These are phyloP conservation scores for Hylomyscus alleni DNA, from an alignment of 2,797 vertebrate species.

Conservation along the genomic window DNA sequence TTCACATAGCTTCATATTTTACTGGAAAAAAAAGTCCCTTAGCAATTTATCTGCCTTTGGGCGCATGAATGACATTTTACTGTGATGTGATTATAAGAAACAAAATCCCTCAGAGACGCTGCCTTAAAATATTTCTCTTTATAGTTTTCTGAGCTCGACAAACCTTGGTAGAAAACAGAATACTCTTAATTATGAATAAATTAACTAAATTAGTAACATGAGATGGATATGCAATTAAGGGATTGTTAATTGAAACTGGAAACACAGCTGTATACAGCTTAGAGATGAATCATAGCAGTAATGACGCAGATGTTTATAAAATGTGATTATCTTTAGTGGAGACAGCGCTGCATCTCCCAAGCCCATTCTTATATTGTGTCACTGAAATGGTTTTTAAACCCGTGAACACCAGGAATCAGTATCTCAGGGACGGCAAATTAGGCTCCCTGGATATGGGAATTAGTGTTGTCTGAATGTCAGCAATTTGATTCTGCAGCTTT, in stretches of 20 bases:
- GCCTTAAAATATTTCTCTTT: slow-evolving; percentile 86
- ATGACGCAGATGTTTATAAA: slow-evolving; percentile 92
- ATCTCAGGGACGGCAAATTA: slow-evolving; percentile 89
- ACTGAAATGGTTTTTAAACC: slow-evolving; percentile 90
- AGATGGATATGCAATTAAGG: slow-evolving; percentile 92
- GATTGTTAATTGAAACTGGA: slow-evolving; percentile 92
- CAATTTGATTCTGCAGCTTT: slow-evolving; percentile 89
- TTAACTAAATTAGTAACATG: slow-evolving; percentile 92
- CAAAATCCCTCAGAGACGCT: slow-evolving; percentile 84
- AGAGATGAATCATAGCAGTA: slow-evolving; percentile 91
- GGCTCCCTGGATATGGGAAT: slow-evolving; percentile 89
- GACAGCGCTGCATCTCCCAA: slow-evolving; percentile 88
- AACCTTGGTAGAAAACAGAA: slow-evolving; percentile 90
- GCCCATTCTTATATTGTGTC: slow-evolving; percentile 89
- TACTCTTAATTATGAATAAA: slow-evolving; percentile 93
- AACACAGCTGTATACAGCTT: slow-evolving; percentile 92
- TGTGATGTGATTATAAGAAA: slow-evolving; percentile 87
- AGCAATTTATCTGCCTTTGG: slow-evolving; percentile 83
- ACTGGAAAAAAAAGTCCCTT: slow-evolving; percentile 73
- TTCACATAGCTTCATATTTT: slow-evolving; percentile 84
- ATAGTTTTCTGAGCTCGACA: slow-evolving; percentile 87
- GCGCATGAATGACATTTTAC: slow-evolving; percentile 83
- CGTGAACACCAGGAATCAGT: slow-evolving; percentile 88
- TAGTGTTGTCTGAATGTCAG: slow-evolving; percentile 91
- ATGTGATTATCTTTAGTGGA: slow-evolving; percentile 91